These are phyloP conservation scores for Oryzias woworae DNA, from an alignment of 2,113 vertebrate genomes.

Conservation along the genomic window DNA sequence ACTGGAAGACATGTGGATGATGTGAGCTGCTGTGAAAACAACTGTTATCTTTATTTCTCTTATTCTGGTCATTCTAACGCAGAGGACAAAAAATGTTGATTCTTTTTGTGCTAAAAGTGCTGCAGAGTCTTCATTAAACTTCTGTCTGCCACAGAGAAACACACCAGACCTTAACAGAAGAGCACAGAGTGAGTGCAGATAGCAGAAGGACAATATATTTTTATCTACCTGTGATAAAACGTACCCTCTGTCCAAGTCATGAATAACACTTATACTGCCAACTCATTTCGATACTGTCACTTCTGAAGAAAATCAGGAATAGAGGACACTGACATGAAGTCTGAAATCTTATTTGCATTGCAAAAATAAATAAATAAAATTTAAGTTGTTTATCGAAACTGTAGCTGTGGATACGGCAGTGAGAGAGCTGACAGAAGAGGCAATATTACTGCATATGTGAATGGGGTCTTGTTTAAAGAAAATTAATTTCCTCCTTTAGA, in stretches of 20 bases:
- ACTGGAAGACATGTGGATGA: too few species aligned
- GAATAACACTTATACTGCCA: conserved; percentile 66
- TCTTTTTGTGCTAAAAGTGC: conserved; percentile 32
- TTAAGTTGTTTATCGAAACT: neutral
- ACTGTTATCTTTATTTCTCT: too few species aligned
- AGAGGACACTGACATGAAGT: conserved; percentile 31
- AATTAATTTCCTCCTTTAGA: too few species aligned
- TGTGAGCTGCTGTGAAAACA: too few species aligned
- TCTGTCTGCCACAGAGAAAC: conserved; percentile 56
- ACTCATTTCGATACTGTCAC: conserved; percentile 41
- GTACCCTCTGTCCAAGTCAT: conserved; percentile 68
- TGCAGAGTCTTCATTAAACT: conserved; percentile 55
- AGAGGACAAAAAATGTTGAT: conserved; percentile 44
- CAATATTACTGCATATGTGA: too few species aligned
- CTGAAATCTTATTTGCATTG: conserved; percentile 53
- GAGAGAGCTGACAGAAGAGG: too few species aligned
- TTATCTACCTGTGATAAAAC: conserved; percentile 72
- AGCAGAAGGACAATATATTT: conserved; percentile 73
- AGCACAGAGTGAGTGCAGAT: conserved; percentile 64
- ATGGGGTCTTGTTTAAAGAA: too few species aligned
- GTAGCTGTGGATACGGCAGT: too few species aligned
- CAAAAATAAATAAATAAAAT: neutral
- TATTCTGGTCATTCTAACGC: neutral
- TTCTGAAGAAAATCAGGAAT: conserved; percentile 1
- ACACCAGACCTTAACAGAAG: conserved; percentile 61